Evolutionary conservation across 2,797 vertebrate genomes (phyloP).

Genomic region (Martes flavigula): DNA sequence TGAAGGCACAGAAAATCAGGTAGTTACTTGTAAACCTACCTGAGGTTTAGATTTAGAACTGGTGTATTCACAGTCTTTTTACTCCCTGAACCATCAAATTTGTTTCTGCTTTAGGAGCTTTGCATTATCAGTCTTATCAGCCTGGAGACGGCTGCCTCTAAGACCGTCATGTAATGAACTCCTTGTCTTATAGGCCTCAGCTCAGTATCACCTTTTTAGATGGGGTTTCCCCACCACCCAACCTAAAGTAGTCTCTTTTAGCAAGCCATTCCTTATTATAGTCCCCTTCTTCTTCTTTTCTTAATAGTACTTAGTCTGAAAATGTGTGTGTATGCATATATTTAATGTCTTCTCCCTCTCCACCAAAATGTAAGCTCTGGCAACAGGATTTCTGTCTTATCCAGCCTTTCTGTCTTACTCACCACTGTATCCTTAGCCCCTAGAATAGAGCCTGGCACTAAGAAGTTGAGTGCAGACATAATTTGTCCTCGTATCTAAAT

Average conservation of each 20-base stretch:
- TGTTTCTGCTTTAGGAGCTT: not conserved
- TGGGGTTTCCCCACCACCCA: too few relatives aligned
- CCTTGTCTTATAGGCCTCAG: not conserved
- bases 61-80: not conserved
- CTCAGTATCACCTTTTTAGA: not conserved
- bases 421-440: not conserved
- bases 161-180: not conserved
- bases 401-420: not conserved
- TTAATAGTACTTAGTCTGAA: not conserved
- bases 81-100: not conserved
- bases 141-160: not conserved
- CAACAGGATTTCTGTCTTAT: not conserved
- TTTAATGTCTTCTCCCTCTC: not conserved
- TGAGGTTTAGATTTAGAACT: not conserved
- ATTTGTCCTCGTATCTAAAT: not conserved
- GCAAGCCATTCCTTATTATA: not conserved
- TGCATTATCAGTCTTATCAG: not conserved
- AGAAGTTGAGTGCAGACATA: not conserved
- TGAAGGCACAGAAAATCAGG: not conserved
- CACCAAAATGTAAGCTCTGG: not conserved
- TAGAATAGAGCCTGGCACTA: not conserved
- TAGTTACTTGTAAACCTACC: not conserved
- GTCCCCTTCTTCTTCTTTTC: too few relatives aligned
- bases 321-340: not conserved
- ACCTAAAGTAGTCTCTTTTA: not conserved